These are phyloP conservation scores for Pollicipes pollicipes DNA, from an alignment of 1,140 invertebrate species.

Conservation along the genomic window DNA sequence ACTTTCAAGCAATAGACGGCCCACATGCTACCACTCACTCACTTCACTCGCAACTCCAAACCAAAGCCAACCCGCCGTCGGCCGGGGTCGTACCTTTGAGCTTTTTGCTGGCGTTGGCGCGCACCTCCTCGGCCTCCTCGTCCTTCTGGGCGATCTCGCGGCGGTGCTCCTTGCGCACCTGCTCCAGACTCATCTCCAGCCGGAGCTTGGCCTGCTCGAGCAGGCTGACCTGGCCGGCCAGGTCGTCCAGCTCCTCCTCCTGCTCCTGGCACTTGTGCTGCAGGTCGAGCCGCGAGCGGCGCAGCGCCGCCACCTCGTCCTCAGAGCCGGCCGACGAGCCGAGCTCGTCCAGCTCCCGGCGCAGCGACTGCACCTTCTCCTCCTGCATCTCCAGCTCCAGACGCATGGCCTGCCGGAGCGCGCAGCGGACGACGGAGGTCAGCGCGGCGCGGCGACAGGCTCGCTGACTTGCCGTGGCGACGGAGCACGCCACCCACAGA, in stretches of 20 bases:
- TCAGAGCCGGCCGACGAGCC: conserved; percentile 62
- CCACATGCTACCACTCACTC: too few species aligned
- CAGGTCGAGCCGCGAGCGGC: conserved; percentile 68
- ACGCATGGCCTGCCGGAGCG: conserved; percentile 49
- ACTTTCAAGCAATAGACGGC: too few species aligned
- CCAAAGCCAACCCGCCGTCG: too few species aligned
- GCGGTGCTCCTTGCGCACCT: conserved; percentile 68
- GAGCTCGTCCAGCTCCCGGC: conserved; percentile 66
- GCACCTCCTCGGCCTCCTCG: conserved; percentile 78
- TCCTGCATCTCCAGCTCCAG: conserved; percentile 72
- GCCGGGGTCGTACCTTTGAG: conserved; percentile 44
- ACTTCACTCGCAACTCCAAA: too few species aligned
- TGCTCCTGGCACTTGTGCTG: conserved; percentile 57
- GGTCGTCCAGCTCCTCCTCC: conserved; percentile 85
- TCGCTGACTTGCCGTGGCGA: conserved; percentile 1
- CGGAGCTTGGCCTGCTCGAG: conserved; percentile 73
- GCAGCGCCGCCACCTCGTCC: conserved; percentile 58
- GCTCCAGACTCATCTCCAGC: conserved; percentile 75
- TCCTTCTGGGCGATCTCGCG: conserved; percentile 71
- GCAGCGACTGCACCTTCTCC: conserved; percentile 54
- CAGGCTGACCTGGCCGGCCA: conserved; percentile 58
- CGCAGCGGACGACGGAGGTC: conserved; percentile 8
- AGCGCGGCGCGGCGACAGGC: neutral
- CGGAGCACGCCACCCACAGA: too few species aligned
- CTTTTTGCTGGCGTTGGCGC: conserved; percentile 73